Conservation (phyloP, 2,888 invertebrate species). For the Isoperla grammatica region DNA sequence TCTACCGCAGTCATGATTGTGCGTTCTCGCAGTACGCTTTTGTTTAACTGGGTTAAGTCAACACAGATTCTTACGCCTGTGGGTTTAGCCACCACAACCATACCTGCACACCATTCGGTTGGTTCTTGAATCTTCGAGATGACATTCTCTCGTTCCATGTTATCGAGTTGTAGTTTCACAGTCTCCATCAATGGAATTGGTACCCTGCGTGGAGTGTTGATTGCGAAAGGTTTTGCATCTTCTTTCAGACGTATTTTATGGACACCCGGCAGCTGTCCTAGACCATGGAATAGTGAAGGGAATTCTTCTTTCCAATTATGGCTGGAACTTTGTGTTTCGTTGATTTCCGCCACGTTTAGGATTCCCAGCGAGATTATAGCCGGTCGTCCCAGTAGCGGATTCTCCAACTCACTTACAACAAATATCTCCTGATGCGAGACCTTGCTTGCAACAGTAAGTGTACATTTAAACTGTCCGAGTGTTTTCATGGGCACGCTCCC, state of each 20-base stretch:
- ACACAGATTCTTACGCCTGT: slow-evolving; percentile 35
- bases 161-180: slow-evolving; percentile 36
- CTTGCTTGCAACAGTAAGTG: background rate
- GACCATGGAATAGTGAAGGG: background rate
- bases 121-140: slow-evolving; percentile 36
- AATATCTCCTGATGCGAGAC: background rate
- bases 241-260: slow-evolving; percentile 34
- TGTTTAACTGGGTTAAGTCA: slow-evolving; percentile 36
- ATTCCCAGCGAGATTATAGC: background rate
- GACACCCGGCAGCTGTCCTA: slow-evolving; percentile 15
- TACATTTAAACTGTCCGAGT: background rate
- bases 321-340: background rate
- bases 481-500: background rate
- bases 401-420: background rate
- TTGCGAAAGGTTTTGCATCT: slow-evolving; percentile 34
- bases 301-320: background rate
- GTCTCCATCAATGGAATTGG: slow-evolving; percentile 27
- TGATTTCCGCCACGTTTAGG: background rate
- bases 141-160: slow-evolving; percentile 34
- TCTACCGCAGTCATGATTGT: slow-evolving; percentile 29
- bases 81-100: slow-evolving; percentile 38
- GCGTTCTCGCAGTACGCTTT: slow-evolving; percentile 28
- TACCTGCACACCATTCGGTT: slow-evolving; percentile 39
- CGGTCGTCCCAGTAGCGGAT: background rate
- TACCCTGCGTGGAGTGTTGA: slow-evolving; percentile 35